phyloP scores from a whole-genome alignment of 2,113 vertebrate genomes.

The Pluvialis apricaria region DNA sequence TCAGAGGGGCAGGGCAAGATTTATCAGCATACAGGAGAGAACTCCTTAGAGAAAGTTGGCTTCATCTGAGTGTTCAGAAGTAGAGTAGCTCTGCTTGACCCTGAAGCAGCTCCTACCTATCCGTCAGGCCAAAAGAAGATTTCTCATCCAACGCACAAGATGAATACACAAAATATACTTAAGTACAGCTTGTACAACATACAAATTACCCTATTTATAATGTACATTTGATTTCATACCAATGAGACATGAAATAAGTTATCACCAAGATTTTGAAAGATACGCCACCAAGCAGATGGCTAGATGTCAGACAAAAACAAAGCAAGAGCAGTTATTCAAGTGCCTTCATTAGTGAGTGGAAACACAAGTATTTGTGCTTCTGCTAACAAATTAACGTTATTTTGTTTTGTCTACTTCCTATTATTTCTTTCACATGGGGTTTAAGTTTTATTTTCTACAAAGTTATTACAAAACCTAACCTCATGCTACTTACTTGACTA shows the following conservation, averaged over 20 bases:
- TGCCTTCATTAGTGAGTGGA: not conserved
- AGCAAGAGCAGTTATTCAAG: not conserved
- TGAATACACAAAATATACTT: not conserved
- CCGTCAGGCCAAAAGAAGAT: not conserved
- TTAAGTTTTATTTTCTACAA: not conserved
- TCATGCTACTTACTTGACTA: not conserved
- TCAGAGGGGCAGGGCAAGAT: not conserved
- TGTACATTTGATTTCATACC: not conserved
- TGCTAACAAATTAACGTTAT: not conserved
- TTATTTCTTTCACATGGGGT: not conserved
- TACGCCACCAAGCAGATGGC: not conserved
- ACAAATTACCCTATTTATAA: not conserved
- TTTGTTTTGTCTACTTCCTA: not conserved
- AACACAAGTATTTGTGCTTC: not conserved
- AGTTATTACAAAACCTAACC: not conserved
- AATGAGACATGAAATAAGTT: not conserved
- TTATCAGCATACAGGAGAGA: not conserved
- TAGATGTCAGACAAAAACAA: not conserved
- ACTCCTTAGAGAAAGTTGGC: not conserved
- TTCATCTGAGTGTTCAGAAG: not conserved
- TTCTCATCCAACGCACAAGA: not conserved
- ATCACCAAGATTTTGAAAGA: not conserved
- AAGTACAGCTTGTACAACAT: not conserved
- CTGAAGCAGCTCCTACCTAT: not conserved
- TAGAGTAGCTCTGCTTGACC: not conserved